Conservation (phyloP, 2,797 vertebrate genomes). For the Epinephelus coioides region DNA sequence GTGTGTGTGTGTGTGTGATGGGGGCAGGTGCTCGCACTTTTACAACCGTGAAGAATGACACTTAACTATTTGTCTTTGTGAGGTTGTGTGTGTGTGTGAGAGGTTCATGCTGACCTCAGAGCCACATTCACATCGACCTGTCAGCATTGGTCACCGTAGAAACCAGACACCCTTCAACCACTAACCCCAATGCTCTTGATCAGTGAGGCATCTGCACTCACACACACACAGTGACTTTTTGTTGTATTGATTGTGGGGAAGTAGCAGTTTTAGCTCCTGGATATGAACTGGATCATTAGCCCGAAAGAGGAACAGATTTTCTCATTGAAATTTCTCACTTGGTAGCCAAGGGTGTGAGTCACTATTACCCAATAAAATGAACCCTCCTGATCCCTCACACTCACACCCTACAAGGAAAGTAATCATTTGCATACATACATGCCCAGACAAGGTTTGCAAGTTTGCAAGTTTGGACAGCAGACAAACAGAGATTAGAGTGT, state of each 20-base stretch:
- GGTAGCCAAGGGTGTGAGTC: slow-evolving; percentile 18
- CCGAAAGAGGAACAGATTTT: background rate
- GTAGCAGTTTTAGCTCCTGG: background rate
- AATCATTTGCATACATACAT: slow-evolving; percentile 34
- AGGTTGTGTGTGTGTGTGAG: background rate
- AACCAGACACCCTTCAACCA: slow-evolving; percentile 42
- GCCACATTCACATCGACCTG: slow-evolving; percentile 27
- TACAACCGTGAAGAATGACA: slow-evolving; percentile 26
- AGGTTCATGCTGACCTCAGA: slow-evolving; percentile 27
- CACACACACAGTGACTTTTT: slow-evolving; percentile 22
- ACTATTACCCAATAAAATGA: slow-evolving; percentile 12
- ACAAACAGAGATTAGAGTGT: slow-evolving; percentile 58
- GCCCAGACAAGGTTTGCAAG: slow-evolving; percentile 22
- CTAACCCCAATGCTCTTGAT: slow-evolving; percentile 33
- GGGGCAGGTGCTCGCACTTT: slow-evolving; percentile 41
- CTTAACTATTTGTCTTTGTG: slow-evolving; percentile 17
- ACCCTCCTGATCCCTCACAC: background rate
- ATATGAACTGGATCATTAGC: slow-evolving; percentile 16
- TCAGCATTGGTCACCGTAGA: slow-evolving; percentile 33
- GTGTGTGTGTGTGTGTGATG: slow-evolving; percentile 10
- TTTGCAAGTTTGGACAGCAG: slow-evolving; percentile 23
- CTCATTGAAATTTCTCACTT: background rate
- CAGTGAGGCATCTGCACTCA: background rate
- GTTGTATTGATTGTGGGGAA: slow-evolving; percentile 16
- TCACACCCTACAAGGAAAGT: background rate